These are phyloP conservation scores for Cynodonichthys magdalenae DNA, from an alignment of 2,797 vertebrate species.

Conservation along the genomic window DNA sequence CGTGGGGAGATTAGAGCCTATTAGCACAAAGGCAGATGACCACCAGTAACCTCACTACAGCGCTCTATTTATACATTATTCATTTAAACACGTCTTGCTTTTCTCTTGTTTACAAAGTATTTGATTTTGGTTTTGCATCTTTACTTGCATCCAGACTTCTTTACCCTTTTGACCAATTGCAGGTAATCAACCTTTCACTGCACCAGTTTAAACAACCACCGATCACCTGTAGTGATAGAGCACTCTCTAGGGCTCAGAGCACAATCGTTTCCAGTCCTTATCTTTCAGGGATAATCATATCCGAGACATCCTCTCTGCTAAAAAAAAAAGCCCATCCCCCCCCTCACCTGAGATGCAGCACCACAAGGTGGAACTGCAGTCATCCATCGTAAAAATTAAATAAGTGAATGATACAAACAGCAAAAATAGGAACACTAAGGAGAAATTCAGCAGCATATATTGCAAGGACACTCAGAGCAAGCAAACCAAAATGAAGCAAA, in stretches of 20 bases:
- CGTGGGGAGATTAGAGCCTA: constrained; percentile 73
- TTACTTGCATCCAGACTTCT: not conserved
- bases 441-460: not conserved
- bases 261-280: constrained; percentile 23
- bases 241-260: constrained; percentile 15
- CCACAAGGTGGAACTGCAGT: not conserved
- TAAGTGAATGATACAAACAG: not conserved
- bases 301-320: not conserved
- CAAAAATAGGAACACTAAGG: not conserved
- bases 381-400: not conserved
- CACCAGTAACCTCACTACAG: constrained; percentile 65
- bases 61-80: constrained; percentile 44
- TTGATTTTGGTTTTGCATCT: not conserved
- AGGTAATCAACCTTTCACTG: constrained; percentile 1
- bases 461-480: not conserved
- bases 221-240: constrained; percentile 6
- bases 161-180: not conserved
- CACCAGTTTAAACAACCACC: not conserved
- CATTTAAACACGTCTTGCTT: constrained; percentile 37
- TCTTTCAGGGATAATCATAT: not conserved
- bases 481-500: constrained; percentile 6
- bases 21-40: constrained; percentile 71
- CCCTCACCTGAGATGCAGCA: not conserved
- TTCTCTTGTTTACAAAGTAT: not conserved
- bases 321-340: not conserved